Conservation (phyloP, 2,797 vertebrate genomes). For the Graptemys geographica region DNA sequence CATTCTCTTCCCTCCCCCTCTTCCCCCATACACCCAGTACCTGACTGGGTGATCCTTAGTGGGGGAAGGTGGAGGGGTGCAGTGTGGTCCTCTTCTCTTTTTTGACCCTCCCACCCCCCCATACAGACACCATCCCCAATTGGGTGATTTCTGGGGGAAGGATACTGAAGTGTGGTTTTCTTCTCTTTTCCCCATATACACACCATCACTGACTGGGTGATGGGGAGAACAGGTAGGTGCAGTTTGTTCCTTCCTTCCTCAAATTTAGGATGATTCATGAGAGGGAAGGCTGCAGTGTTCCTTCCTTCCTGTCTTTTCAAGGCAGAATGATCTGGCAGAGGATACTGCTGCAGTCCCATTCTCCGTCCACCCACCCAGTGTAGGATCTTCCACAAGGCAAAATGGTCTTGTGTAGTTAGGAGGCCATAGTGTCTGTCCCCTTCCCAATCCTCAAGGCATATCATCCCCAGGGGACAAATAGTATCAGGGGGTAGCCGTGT, state of each 20-base stretch:
- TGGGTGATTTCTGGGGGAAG: not conserved
- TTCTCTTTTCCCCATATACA: not conserved
- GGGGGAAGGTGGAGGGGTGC: not conserved
- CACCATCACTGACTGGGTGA: not conserved
- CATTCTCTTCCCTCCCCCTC: not conserved
- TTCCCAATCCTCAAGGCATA: not conserved
- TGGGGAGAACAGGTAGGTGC: not conserved
- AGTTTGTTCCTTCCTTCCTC: not conserved
- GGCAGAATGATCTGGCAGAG: not conserved
- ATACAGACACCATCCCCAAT: not conserved
- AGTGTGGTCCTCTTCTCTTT: not conserved
- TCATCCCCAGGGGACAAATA: too few relatives aligned
- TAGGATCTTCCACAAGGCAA: not conserved
- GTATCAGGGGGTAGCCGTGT: too few relatives aligned
- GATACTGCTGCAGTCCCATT: not conserved
- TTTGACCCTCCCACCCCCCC: too few relatives aligned
- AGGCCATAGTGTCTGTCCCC: not conserved
- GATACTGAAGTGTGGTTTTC: not conserved
- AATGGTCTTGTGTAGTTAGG: too few relatives aligned
- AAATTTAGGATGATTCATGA: not conserved
- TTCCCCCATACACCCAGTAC: not conserved
- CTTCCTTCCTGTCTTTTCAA: not conserved
- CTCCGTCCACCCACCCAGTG: not conserved
- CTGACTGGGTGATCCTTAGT: not conserved
- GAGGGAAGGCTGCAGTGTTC: not conserved